Base-by-base conservation (phyloP, 2,888 invertebrate species). In the Lithosia quadra region DNA sequence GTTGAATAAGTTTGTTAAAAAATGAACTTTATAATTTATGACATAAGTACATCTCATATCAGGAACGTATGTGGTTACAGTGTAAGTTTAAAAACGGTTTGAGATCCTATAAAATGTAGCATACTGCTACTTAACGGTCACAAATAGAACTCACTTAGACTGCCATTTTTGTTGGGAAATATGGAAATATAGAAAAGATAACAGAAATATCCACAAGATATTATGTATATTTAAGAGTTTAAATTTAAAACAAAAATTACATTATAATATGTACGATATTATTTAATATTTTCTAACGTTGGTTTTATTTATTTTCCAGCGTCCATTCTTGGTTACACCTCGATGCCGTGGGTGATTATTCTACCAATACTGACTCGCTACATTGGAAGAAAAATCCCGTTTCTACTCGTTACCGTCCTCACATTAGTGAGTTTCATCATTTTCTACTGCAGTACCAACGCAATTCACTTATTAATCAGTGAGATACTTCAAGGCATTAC, bases 401-500 rank as follows among this genome's bases (percentile, higher is more conserved):
- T 79, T 63, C 55, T 81, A n/a, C 68, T 81, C 0, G 81, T 81
- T 5, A 75, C 81, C 9, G 64, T 68, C 62, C 70, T 71, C 66
- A 82, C 85, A 36, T 76, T 85, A 49, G 67, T 87, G 10, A 85
- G 85, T 5, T 87, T 82, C 63, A 77, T 86, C 24, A 77, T 88
- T 49, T 83, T 88, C 67, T 90, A 86, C 78, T 86, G 80, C 56
- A 88, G 89, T 66, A 77, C 78, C 5, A 85, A 70, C 63, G 77
- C 85, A 21, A 74, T 76, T 56, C 85, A 87, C 43, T 68, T 90
- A 13, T 73, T 90, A 21, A 74, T 88, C 36, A 86, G 88, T 67
- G 83, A 88, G 76, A 73, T 86, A 59, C 55, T 90, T 18, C 84
- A 86, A 73, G 88, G 89, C 1, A 79, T 84, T 55, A 80, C 83